Conservation (phyloP, 2,888 invertebrate species). For the Elmis aenea region DNA sequence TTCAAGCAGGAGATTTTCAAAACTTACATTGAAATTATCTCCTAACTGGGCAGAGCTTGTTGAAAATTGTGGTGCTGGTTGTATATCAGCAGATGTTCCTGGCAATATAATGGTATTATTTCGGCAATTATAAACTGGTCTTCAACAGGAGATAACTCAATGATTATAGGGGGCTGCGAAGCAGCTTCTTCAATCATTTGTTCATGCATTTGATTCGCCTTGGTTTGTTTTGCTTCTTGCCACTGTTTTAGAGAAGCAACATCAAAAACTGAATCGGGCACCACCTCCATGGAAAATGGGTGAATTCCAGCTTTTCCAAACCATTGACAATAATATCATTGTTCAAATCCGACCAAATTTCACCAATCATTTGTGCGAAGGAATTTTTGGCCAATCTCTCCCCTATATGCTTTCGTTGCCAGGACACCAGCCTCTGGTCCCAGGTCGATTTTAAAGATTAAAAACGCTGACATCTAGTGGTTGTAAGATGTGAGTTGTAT, state of each 20-base stretch:
- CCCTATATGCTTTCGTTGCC: background rate
- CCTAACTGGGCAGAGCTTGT: too few relatives aligned
- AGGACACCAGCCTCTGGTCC: background rate
- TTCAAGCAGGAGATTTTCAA: too few relatives aligned
- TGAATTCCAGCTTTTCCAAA: constrained; percentile 3
- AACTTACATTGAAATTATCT: too few relatives aligned
- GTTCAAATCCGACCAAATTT: background rate
- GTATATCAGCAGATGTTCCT: too few relatives aligned
- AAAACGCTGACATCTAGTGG: background rate
- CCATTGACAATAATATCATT: too few relatives aligned
- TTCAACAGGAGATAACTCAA: too few relatives aligned
- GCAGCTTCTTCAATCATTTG: constrained; percentile 3
- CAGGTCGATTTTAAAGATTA: background rate
- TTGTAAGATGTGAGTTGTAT: background rate
- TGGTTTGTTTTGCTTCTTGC: constrained; percentile 8
- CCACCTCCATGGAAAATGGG: constrained; percentile 4
- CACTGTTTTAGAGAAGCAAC: constrained; percentile 7
- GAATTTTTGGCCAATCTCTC: background rate
- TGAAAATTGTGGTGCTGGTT: too few relatives aligned
- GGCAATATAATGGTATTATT: too few relatives aligned
- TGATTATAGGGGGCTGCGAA: too few relatives aligned
- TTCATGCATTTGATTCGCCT: constrained; percentile 6
- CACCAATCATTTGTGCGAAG: background rate
- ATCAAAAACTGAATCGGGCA: too few relatives aligned
- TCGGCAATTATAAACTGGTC: too few relatives aligned